Evolutionary conservation across 2,888 invertebrate genomes (phyloP).

Genomic region (Anaspis maculata): DNA sequence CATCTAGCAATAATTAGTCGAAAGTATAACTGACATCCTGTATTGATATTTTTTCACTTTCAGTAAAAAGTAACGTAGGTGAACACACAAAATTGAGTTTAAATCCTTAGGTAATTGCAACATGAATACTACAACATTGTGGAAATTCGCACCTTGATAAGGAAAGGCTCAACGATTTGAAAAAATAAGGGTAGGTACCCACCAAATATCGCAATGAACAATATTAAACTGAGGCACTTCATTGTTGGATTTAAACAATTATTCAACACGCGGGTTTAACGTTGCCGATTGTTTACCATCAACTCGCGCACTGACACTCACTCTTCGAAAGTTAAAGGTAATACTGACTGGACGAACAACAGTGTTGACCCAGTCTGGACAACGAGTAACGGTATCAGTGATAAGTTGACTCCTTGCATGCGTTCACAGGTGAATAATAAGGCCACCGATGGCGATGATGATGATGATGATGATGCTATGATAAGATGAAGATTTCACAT

Average conservation of each 20-base stretch:
- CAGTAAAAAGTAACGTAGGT: too few species aligned
- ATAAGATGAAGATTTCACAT: too few species aligned
- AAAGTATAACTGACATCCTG: too few species aligned
- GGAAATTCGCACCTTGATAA: too few species aligned
- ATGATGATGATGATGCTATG: too few species aligned
- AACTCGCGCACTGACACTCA: conserved; percentile 8
- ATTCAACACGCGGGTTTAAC: conserved; percentile 9
- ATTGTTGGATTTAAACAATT: conserved; percentile 18
- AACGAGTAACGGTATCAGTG: conserved; percentile 30
- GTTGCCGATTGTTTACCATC: conserved; percentile 9
- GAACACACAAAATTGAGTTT: not conserved
- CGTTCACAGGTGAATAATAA: conserved; percentile 1
- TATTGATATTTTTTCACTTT: too few species aligned
- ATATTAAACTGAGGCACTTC: conserved; percentile 25
- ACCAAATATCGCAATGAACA: conserved; percentile 28
- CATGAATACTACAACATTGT: conserved; percentile 3
- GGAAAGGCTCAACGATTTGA: too few species aligned
- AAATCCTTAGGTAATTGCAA: conserved; percentile 1
- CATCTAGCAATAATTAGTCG: too few species aligned
- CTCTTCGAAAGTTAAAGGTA: conserved; percentile 11
- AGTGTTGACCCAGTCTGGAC: conserved; percentile 24
- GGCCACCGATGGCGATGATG: too few species aligned
- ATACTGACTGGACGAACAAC: conserved; percentile 11
- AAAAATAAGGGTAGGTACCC: too few species aligned
- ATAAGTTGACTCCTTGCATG: conserved; percentile 9